Percentiles rank a stretch among this genome's conserved stretches.
Conservation (phyloP, 2,797 vertebrate genomes). For the Hylomyscus alleni region DNA sequence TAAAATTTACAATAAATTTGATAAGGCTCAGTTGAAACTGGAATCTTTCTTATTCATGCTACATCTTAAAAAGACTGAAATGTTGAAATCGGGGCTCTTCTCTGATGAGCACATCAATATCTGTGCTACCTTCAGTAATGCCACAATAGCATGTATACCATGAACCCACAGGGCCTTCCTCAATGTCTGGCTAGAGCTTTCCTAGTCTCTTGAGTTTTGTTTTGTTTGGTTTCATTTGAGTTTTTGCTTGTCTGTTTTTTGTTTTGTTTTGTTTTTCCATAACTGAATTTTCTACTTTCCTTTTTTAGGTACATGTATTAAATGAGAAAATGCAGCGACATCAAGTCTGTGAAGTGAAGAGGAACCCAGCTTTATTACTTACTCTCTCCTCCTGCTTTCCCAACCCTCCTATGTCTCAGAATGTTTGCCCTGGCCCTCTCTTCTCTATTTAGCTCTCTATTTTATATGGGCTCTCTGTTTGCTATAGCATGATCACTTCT, state of each 20-base stretch:
- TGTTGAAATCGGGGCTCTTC: not conserved
- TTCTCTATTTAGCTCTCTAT: not conserved
- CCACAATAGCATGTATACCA: not conserved
- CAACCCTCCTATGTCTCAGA: not conserved
- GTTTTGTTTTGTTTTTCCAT: not conserved
- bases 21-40: not conserved
- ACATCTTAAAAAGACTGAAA: not conserved
- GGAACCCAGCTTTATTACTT: not conserved
- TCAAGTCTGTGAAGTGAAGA: not conserved
- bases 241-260: not conserved
- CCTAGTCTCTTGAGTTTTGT: not conserved
- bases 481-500: no score
- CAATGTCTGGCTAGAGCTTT: not conserved
- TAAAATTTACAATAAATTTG: constrained; percentile 26
- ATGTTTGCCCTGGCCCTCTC: not conserved
- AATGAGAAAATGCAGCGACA: not conserved
- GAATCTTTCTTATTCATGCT: not conserved
- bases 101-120: not conserved
- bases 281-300: not conserved
- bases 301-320: not conserved
- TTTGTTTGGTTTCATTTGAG: not conserved
- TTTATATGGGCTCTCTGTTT: not conserved
- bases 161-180: not conserved
- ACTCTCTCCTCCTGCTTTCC: not conserved
- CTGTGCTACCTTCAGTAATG: not conserved